Conservation (phyloP, 2,113 vertebrate species). For the Arvicanthis niloticus region DNA sequence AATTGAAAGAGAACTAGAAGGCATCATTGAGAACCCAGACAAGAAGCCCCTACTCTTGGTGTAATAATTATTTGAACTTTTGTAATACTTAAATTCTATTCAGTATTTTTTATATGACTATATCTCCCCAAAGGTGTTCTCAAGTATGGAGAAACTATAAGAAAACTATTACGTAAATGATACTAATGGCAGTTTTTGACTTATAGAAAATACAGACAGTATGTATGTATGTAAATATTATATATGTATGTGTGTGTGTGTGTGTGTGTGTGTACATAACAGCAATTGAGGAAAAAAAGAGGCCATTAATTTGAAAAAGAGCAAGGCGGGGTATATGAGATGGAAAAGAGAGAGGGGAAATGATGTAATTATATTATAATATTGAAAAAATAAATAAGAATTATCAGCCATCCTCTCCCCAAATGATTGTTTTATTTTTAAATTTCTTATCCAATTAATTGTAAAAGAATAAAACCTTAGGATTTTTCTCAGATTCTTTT, state of each 20-base stretch:
- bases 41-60: neutral
- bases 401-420: neutral
- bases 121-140: neutral
- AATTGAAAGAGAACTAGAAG: neutral
- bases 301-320: neutral
- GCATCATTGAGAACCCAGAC: neutral
- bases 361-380: neutral
- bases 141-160: neutral
- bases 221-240: neutral
- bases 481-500: neutral
- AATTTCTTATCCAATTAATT: neutral
- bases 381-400: neutral
- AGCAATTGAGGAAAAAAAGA: neutral
- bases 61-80: neutral
- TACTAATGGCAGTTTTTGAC: constrained; percentile 27
- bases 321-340: neutral
- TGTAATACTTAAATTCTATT: neutral
- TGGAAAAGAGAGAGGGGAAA: neutral
- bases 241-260: too few relatives aligned
- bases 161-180: constrained; percentile 53
- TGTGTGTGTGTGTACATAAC: neutral
- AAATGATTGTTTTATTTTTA: neutral
- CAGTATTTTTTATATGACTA: neutral
- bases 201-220: constrained; percentile 23
- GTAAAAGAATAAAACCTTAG: neutral